These are phyloP conservation scores for Heterotilapia buettikoferi DNA, from an alignment of 2,113 vertebrate genomes.

Conservation along the genomic window DNA sequence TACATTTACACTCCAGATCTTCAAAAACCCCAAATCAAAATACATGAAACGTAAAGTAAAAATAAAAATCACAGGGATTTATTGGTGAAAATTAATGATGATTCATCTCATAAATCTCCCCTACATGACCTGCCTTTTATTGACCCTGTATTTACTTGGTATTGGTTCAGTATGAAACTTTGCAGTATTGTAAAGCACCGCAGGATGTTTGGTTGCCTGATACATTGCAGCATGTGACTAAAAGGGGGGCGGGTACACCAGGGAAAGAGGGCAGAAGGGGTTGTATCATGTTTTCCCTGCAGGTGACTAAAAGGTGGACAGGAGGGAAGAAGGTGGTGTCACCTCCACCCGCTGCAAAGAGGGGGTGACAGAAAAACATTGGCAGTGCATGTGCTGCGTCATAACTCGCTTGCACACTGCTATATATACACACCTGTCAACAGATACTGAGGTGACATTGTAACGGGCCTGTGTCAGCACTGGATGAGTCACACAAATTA, in stretches of 20 bases:
- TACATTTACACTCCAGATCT: background rate
- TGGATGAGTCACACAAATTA: constrained; percentile 12
- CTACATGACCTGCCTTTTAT: background rate
- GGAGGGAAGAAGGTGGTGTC: constrained; percentile 19
- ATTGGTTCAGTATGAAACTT: background rate
- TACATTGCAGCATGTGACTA: background rate
- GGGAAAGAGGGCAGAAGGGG: background rate
- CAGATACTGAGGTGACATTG: constrained; percentile 21
- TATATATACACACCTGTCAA: background rate
- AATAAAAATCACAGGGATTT: background rate
- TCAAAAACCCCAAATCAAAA: background rate
- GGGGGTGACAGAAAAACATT: background rate
- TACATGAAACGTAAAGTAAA: background rate
- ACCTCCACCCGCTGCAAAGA: background rate
- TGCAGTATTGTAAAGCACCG: background rate
- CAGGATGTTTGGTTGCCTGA: background rate
- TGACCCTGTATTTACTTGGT: background rate
- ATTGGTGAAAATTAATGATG: background rate
- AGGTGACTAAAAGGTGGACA: constrained; percentile 2
- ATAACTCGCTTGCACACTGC: background rate
- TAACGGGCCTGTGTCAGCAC: background rate
- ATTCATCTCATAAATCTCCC: background rate
- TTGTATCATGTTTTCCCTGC: constrained; percentile 9
- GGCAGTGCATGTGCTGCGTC: background rate
- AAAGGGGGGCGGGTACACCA: background rate